Base-by-base conservation (phyloP, 2,113 vertebrate species). In the Ceyx cyanopectus region DNA sequence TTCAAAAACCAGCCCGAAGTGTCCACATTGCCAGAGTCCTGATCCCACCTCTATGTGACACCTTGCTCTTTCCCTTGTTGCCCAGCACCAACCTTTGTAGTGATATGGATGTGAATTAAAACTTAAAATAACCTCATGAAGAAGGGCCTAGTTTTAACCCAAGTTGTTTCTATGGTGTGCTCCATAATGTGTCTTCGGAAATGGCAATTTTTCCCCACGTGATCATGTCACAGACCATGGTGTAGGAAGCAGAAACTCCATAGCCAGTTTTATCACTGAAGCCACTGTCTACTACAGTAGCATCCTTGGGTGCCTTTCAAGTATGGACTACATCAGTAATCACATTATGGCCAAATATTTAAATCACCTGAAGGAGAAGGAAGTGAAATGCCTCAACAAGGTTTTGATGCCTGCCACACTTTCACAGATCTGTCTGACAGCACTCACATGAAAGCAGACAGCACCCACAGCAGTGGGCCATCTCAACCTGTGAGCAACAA, bases 161-260 rank as follows among this genome's bases (percentile, higher is more conserved):
- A 15, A 12, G 16, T 30, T 50, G 3, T 62, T 90, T 6, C 41
- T 2, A 0, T 26, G 41, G 7, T 69, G 17, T 54, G 6, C 32
- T 77, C 15, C 15, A 45, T 7, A 32, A 7, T 9, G 9, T 45
- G 17, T 26, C 15, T 58, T 87, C 18, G 77, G 51, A 74, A 77
- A 37, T 1, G 1, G 23, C 23, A n/a, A 5, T 20, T 13, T 6
- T 41, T 8, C 40, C 24, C 29, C 4, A 43, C 8, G 37, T 30
- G 11, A 77, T 1, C 1, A 0, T 56, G 58, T 68, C 23, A 75
- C 43, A 68, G 76, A n/a, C 26, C 5, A 1, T 30, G 22, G 37
- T 0, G 0, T 18, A 70, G 46, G 24, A 92, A 84, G 24, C n/a
- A 34, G 43, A 83, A 90, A 73, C 15, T 80, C 19, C 37, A 21